Percentiles rank a stretch among this genome's conserved stretches.
Conservation (phyloP, 2,888 invertebrate genomes). For the Nomada fabriciana region DNA sequence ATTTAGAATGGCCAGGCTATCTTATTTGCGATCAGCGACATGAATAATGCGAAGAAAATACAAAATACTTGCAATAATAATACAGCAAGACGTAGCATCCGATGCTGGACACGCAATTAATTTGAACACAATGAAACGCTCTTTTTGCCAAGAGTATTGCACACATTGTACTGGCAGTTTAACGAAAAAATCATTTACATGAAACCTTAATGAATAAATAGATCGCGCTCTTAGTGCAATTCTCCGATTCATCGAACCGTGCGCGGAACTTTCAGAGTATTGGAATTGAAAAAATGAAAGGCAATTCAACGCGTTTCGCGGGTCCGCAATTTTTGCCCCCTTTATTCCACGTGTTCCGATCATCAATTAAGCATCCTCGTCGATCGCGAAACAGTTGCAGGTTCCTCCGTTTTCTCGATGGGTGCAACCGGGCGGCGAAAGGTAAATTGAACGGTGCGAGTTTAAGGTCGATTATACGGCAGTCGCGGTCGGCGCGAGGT, state of each 20-base stretch:
- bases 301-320: neutral
- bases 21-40: too few species aligned
- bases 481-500: slow-evolving; percentile 10
- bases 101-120: too few species aligned
- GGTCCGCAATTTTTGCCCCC: neutral
- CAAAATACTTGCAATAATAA: too few species aligned
- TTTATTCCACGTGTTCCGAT: neutral
- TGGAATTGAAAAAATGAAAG: neutral
- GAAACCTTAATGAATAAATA: too few species aligned
- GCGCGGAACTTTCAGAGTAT: neutral
- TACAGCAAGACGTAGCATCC: too few species aligned
- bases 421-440: slow-evolving; percentile 24
- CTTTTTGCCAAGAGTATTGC: too few species aligned
- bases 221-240: neutral
- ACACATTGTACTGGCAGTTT: too few species aligned
- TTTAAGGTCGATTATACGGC: slow-evolving; percentile 51
- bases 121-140: too few species aligned
- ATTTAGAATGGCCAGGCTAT: too few species aligned
- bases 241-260: neutral
- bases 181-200: too few species aligned
- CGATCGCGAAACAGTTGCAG: neutral
- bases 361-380: neutral
- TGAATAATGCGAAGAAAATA: too few species aligned
- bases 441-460: slow-evolving; percentile 29
- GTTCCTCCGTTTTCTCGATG: slow-evolving; percentile 8